phyloP scores from a whole-genome alignment of 2,113 vertebrate species.

The Atherinomorus stipes region DNA sequence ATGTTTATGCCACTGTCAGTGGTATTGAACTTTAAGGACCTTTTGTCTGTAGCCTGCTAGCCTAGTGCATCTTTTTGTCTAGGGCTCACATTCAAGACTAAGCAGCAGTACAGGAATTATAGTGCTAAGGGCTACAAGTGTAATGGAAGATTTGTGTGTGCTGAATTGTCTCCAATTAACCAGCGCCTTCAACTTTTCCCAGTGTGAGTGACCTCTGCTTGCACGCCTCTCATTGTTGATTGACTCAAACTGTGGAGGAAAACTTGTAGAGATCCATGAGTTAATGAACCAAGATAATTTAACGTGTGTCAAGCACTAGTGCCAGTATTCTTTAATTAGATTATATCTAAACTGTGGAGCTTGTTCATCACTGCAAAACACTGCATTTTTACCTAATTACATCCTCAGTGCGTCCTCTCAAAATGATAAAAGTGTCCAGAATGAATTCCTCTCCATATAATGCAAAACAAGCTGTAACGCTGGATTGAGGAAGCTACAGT shows the following conservation, averaged over 20 bases:
- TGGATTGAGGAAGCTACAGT: no score
- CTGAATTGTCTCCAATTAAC: neutral
- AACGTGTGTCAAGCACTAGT: fast-evolving
- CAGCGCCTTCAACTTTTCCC: neutral
- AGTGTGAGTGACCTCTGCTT: neutral
- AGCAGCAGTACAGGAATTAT: neutral
- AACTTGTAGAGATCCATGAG: neutral
- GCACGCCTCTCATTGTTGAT: neutral
- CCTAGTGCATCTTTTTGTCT: neutral
- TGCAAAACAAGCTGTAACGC: no score
- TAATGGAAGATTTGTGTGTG: neutral
- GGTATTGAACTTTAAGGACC: neutral
- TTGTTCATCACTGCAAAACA: neutral
- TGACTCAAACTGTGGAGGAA: neutral
- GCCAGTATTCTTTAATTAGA: neutral
- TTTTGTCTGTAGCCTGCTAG: neutral
- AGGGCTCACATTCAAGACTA: neutral
- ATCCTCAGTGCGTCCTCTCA: neutral
- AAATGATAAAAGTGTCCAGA: neutral
- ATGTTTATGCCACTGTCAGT: neutral
- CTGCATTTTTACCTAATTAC: neutral
- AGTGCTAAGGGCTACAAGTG: neutral
- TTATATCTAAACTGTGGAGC: slow-evolving; percentile 12
- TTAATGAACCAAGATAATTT: neutral
- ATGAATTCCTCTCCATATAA: neutral